These are phyloP conservation scores for Chironomus tepperi DNA, from an alignment of 1,140 invertebrate genomes.

Conservation along the genomic window DNA sequence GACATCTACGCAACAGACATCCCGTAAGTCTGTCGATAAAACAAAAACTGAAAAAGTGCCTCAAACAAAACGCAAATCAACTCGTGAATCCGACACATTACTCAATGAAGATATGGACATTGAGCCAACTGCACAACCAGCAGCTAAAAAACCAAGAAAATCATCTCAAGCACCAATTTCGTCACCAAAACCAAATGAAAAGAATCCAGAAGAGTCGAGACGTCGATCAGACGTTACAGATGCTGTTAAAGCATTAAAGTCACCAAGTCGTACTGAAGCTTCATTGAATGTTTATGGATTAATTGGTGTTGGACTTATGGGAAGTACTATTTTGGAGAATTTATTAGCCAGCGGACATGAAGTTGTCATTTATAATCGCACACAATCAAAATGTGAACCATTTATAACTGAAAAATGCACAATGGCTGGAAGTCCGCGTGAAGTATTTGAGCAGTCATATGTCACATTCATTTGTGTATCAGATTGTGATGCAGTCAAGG, in stretches of 20 bases:
- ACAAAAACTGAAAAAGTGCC: not conserved
- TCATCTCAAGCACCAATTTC: not conserved
- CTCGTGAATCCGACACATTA: not conserved
- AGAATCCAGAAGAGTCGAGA: not conserved
- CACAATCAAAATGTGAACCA: constrained; percentile 63
- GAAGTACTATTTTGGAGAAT: constrained; percentile 89
- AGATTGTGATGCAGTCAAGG: constrained; percentile 86
- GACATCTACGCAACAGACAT: not conserved
- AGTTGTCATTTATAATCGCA: constrained; percentile 90
- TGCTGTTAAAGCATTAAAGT: not conserved
- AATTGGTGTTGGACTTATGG: constrained; percentile 91
- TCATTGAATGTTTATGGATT: constrained; percentile 75
- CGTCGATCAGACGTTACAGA: not conserved
- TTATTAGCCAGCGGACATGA: constrained; percentile 88
- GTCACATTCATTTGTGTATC: constrained; percentile 93
- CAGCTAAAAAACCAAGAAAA: not conserved
- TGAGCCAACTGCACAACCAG: not conserved
- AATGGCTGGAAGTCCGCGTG: constrained; percentile 74
- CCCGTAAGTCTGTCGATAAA: not conserved
- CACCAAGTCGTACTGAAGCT: not conserved
- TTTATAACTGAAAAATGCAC: constrained; percentile 67
- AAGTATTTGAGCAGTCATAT: constrained; percentile 83
- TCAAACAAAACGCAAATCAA: not conserved
- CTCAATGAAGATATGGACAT: not conserved
- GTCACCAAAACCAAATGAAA: not conserved